A percentile compares a stretch with the other conserved stretches of the same genome.
Evolutionary conservation across 2,797 vertebrate species (phyloP).

Genomic region (Urosaurus nigricauda): DNA sequence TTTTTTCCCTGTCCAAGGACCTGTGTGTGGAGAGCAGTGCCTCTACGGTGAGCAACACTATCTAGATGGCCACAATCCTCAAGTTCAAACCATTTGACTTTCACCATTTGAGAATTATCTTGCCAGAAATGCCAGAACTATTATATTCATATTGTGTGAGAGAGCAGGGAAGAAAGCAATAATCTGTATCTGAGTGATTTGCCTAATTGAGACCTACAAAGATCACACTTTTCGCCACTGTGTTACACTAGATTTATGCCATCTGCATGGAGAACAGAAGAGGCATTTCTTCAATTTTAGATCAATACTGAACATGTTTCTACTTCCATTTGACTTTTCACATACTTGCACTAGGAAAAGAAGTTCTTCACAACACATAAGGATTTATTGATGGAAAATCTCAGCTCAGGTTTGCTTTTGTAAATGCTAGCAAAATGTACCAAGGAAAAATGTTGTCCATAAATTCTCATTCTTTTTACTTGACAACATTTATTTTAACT

Average conservation of each 20-base stretch:
- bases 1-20: no score
- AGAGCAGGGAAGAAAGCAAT: not conserved
- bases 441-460: constrained; percentile 55
- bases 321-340: constrained; percentile 53
- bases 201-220: not conserved
- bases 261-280: not conserved
- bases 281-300: not conserved
- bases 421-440: constrained; percentile 69
- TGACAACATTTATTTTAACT: constrained; percentile 65
- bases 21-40: no score
- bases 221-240: not conserved
- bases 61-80: no score
- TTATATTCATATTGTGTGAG: not conserved
- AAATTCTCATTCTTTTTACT: constrained; percentile 59
- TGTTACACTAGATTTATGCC: not conserved
- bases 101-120: not conserved
- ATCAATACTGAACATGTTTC: not conserved
- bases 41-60: no score
- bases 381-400: constrained; percentile 71
- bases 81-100: not conserved
- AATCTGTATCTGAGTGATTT: not conserved
- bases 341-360: constrained; percentile 65
- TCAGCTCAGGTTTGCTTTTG: constrained; percentile 64
- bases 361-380: constrained; percentile 64
- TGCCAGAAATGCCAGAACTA: not conserved